These are phyloP conservation scores for Eucriotettix oculatus DNA, from an alignment of 2,888 invertebrate species.

Conservation along the genomic window DNA sequence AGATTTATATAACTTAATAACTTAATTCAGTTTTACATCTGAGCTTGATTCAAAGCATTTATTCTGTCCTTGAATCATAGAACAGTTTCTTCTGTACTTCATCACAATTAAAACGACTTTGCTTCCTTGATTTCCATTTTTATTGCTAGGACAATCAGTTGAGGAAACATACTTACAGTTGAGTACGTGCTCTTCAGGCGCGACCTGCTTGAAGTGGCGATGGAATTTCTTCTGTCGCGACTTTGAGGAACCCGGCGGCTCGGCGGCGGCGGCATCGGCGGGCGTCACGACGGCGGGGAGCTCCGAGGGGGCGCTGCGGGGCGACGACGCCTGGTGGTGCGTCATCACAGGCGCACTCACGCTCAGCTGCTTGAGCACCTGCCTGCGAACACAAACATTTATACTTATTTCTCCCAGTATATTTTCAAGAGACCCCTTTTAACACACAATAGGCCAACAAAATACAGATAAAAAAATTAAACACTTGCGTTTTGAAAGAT, in stretches of 20 bases:
- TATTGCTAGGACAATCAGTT: neutral
- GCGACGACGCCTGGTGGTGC: conserved; percentile 3
- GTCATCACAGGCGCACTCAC: conserved; percentile 28
- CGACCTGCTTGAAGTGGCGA: conserved; percentile 64
- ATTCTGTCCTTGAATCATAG: too few relatives aligned
- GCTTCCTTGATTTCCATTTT: neutral
- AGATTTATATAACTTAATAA: too few relatives aligned
- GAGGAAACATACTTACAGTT: conserved; percentile 46
- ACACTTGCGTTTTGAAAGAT: too few relatives aligned
- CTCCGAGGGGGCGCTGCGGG: conserved; percentile 22
- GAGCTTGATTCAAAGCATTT: too few relatives aligned
- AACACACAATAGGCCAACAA: too few relatives aligned
- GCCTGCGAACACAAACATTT: conserved; percentile 19
- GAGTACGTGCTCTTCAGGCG: conserved; percentile 67
- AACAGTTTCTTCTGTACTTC: too few relatives aligned
- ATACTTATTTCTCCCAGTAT: too few relatives aligned
- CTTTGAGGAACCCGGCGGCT: conserved; percentile 42
- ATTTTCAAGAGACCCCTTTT: too few relatives aligned
- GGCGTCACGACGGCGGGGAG: conserved; percentile 29
- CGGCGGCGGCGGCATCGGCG: conserved; percentile 19
- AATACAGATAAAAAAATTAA: too few relatives aligned
- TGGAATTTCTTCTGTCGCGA: conserved; percentile 79
- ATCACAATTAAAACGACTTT: neutral
- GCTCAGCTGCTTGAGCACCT: conserved; percentile 27
- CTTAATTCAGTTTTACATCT: too few relatives aligned